A percentile compares a stretch with the other conserved stretches of the same genome.
phyloP scores from a whole-genome alignment of 2,113 vertebrate genomes.

The human region GRCh38 chr13:67383501-67384000 shows the following conservation, averaged over 20 bases:
- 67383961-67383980: not conserved
- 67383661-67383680: not conserved
- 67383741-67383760: not conserved
- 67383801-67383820: slow-evolving; percentile 52
- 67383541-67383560: not conserved
- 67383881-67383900: not conserved
- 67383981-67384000: not conserved
- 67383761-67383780: not conserved
- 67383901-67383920: not conserved
- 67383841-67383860: slow-evolving; percentile 28
- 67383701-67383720: not conserved
- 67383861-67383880: not conserved
- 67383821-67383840: slow-evolving; percentile 23
- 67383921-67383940: slow-evolving; percentile 28
- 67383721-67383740: not conserved
- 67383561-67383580: not conserved
- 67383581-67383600: not conserved
- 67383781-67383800: not conserved
- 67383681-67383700: slow-evolving; percentile 2
- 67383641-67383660: rapidly evolving
- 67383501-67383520: not conserved
- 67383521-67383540: not conserved
- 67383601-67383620: not conserved
- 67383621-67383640: not conserved
- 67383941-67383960: not conserved